Base-by-base conservation (phyloP, 2,797 vertebrate genomes). In the Tapera naevia region DNA sequence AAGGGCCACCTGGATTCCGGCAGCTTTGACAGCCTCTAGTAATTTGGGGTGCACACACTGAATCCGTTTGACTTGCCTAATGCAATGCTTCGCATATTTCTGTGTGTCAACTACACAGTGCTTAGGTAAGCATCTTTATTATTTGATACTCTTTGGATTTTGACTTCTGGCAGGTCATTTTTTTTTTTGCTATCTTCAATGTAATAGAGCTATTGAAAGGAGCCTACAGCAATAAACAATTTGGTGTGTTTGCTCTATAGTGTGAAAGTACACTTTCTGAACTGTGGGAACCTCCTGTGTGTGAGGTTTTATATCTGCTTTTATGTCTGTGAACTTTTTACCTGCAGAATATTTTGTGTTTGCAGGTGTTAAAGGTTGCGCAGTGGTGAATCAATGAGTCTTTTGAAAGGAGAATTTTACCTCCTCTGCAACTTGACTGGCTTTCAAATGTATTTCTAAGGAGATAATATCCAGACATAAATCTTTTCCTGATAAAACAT, bases 61-160 rank as follows among this genome's bases (percentile, higher is more conserved):
- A 19, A 25, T 22, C 51, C 0, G 0, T 24, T 73, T 39, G 21
- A 13, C 50, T 54, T 67, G 18, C 21, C 21, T 43, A 17, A n/a
- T 43, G 30, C 54, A 80, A 51, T 35, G 9, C 33, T 35, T 84
- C 70, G 43, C 3, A 0, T 56, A 61, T 69, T 70, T 64, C 67
- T 76, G 15, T 17, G 0, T 57, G 7, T 54, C 22, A 18, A 7
- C 41, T 33, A 25, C 28, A 41, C 18, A 46, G 6, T 37, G 32
- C 32, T 80, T 65, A 57, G 57, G 48, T 37, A 80, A 94, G 19
- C 43, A 56, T 33, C 5, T 58, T 21, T 62, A 23, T 61, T 39
- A 57, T 8, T 45, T 69, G 43, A 21, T 91, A 86, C 7, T 88
- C 89, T 91, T 88, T 91, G 86, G 89, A 94, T 86, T 94, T 95